Base-by-base conservation (phyloP, 2,888 invertebrate genomes). In the Geotrupes spiniger region DNA sequence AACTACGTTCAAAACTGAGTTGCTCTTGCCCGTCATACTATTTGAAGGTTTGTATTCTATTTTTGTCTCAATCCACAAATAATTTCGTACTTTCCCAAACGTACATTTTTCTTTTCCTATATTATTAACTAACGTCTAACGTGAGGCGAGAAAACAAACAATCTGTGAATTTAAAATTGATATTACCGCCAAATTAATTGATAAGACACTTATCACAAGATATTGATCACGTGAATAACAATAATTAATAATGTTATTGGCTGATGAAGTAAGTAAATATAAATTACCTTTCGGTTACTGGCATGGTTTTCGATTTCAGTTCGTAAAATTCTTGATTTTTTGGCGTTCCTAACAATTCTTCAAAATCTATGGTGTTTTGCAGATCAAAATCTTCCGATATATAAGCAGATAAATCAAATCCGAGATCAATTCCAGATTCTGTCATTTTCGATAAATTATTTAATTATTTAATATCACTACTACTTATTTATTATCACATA, bases 351-450 rank as follows among this genome's bases (percentile, higher is more conserved):
- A 78, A 63, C 54, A 78, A 68, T 53, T 78, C 78, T 48, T 77
- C 75, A 33, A 78, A 74, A 65, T 74, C 73, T 49, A 72, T 70
- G 57, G 73, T 71, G 64, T 73, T 74, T 60, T 77, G 76, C 50
- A 75, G 68, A 58, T 76, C 76, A 54, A 77, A 72, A 59, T 76
- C 76, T 45, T 72, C 73, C 39, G 73, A 70, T 36, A 71, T 59
- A 42, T 78, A 74, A 51, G 80, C 77, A 51, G 76, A 73, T 56
- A 83, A 74, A 69, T 83, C 83, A 63, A 81, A 83, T 52, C 80
- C 82, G 67, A 83, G 74, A 69, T 83, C 83, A 56, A 83, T 80
- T 21, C 83, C 83, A 33, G 82, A 82, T 63, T 83, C 83, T 46
- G 77, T 75, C 77, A 78, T 78, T 42, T 52, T 70, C n/a, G 27